phyloP scores from a whole-genome alignment of 2,113 vertebrate species.

The Paracanthobrama guichenoti region DNA sequence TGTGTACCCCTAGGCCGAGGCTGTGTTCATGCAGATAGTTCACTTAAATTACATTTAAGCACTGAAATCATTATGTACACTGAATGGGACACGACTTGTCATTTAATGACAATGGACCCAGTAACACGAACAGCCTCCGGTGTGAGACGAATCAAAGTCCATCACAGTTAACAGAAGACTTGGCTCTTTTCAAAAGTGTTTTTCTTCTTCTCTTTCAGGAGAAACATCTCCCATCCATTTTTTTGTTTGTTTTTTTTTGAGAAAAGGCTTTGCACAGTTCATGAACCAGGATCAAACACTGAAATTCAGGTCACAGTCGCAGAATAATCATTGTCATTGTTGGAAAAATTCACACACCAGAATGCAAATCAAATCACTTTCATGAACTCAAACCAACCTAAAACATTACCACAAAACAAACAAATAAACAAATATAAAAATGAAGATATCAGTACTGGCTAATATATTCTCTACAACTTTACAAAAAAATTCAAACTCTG shows the following conservation, averaged over 20 bases:
- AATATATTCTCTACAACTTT: conserved; percentile 67
- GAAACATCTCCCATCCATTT: neutral
- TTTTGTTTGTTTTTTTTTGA: neutral
- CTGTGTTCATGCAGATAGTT: conserved; percentile 78
- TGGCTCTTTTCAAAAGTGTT: conserved; percentile 21
- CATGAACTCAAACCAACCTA: conserved; percentile 67
- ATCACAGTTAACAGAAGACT: conserved; percentile 63
- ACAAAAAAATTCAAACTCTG: conserved; percentile 62
- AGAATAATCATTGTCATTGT: conserved; percentile 45
- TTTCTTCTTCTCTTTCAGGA: neutral
- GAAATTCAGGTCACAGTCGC: conserved; percentile 68
- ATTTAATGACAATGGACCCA: conserved; percentile 57
- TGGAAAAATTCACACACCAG: conserved; percentile 60
- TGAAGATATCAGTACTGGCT: conserved; percentile 65
- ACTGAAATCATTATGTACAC: conserved; percentile 71
- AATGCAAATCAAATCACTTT: conserved; percentile 64
- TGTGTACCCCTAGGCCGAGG: conserved; percentile 70
- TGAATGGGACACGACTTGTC: conserved; percentile 62
- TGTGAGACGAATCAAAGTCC: conserved; percentile 53
- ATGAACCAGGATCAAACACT: conserved; percentile 57
- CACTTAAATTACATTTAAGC: conserved; percentile 75
- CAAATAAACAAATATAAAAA: conserved; percentile 62
- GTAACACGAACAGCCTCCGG: conserved; percentile 53
- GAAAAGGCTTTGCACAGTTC: conserved; percentile 24
- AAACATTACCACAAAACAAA: conserved; percentile 70